Evolutionary conservation across 2,797 vertebrate species (phyloP).

Genomic region (Danio choprae): DNA sequence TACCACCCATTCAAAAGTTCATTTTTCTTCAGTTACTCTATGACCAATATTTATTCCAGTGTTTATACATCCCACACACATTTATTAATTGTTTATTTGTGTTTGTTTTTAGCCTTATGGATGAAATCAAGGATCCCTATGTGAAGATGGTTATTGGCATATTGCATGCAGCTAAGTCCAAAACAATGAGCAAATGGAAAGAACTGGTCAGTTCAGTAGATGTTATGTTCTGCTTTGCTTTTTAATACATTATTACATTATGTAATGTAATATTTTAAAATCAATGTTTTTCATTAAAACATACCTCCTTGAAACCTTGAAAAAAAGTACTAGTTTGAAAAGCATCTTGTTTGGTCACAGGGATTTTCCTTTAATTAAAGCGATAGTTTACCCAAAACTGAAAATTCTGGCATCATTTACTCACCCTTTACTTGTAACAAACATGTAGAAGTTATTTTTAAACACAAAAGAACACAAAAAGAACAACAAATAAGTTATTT

Average conservation of each 20-base stretch:
- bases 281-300: not conserved
- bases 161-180: conserved; percentile 82
- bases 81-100: conserved; percentile 30
- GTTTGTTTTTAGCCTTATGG: conserved; percentile 77
- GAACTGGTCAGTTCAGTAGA: conserved; percentile 76
- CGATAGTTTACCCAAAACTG: too few species aligned
- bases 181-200: conserved; percentile 78
- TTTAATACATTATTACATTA: not conserved
- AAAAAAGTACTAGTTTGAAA: not conserved
- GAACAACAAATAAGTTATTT: too few species aligned
- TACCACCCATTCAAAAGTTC: conserved; percentile 51
- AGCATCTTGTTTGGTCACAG: not conserved
- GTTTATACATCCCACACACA: not conserved
- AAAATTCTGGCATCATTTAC: too few species aligned
- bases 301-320: not conserved
- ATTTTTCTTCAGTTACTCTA: not conserved
- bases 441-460: too few species aligned
- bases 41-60: conserved; percentile 4
- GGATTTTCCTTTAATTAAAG: not conserved
- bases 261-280: not conserved
- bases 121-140: conserved; percentile 81
- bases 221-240: not conserved
- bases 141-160: conserved; percentile 84
- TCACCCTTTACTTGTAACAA: too few species aligned
- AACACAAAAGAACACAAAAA: too few species aligned